Evolutionary conservation across 2,113 vertebrate genomes (phyloP).

Genomic region (Marcusenius ussheri): DNA sequence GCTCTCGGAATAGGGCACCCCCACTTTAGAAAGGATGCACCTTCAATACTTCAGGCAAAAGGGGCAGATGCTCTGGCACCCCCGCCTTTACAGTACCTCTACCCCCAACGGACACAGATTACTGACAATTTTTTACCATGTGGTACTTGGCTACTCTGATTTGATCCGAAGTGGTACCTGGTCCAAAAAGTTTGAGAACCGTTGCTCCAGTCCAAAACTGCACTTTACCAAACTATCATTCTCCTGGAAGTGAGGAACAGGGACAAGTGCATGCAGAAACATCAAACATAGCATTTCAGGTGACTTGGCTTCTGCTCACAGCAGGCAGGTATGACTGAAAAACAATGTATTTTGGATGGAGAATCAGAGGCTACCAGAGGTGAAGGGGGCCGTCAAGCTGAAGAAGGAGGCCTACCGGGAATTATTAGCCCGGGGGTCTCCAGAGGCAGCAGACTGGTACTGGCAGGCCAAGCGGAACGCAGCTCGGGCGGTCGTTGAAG

Average conservation of each 20-base stretch:
- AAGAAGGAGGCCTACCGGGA: no score
- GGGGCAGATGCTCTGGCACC: not conserved
- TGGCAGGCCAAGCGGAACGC: no score
- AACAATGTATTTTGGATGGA: no score
- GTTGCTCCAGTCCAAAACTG: not conserved
- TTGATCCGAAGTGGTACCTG: not conserved
- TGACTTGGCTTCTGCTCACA: not conserved
- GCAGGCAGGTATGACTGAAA: no score
- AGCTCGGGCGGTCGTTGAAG: no score
- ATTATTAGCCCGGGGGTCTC: no score
- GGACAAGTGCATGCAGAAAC: not conserved
- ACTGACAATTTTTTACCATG: not conserved
- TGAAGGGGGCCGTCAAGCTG: no score
- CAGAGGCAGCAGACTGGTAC: no score
- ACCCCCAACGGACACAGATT: not conserved
- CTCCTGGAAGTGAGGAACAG: not conserved
- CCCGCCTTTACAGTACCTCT: no score
- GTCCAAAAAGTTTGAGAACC: not conserved
- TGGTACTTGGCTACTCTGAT: not conserved
- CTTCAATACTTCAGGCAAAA: not conserved
- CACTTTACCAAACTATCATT: not conserved
- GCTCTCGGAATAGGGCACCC: not conserved
- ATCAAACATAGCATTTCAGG: not conserved
- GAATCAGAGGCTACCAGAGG: no score
- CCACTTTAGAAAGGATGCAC: not conserved